A percentile compares a stretch with the other conserved stretches of the same genome.
phyloP scores from a whole-genome alignment of 2,113 vertebrate species.

The Antigone vipio region DNA sequence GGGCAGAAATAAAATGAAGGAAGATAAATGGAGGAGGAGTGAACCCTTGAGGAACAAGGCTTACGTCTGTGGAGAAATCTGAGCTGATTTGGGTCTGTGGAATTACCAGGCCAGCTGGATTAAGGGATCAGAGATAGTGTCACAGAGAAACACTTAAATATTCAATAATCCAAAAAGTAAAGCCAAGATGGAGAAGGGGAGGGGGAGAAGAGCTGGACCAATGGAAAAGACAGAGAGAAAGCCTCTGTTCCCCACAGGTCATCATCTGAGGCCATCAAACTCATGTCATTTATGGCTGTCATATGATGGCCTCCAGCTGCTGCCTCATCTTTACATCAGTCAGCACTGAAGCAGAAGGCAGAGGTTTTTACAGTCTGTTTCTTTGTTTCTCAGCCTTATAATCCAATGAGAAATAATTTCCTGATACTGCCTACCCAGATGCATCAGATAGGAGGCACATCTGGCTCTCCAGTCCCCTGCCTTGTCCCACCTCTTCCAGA shows the following conservation, averaged over 20 bases:
- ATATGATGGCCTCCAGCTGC: neutral
- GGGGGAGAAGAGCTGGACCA: neutral
- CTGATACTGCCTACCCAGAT: neutral
- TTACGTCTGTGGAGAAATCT: slow-evolving; percentile 62
- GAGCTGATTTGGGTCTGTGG: slow-evolving; percentile 62
- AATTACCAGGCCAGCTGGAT: slow-evolving; percentile 70
- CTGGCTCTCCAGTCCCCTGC: neutral
- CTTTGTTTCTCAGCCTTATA: slow-evolving; percentile 7
- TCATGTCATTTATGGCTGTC: neutral
- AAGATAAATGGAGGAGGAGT: slow-evolving; percentile 36
- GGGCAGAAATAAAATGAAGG: slow-evolving; percentile 48
- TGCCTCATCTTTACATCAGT: neutral
- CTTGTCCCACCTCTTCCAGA: neutral
- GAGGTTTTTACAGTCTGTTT: neutral
- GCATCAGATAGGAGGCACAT: neutral
- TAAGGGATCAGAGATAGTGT: slow-evolving; percentile 70
- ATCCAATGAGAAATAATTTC: slow-evolving; percentile 25
- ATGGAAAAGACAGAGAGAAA: neutral
- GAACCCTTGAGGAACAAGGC: slow-evolving; percentile 59
- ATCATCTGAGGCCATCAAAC: neutral
- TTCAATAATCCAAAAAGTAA: slow-evolving; percentile 59
- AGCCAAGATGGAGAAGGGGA: slow-evolving; percentile 6
- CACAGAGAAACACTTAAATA: slow-evolving; percentile 64
- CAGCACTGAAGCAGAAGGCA: slow-evolving; percentile 20
- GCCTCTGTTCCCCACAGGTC: neutral